Conservation (phyloP, 2,888 invertebrate genomes). For the Listrodromus nycthemerus region DNA sequence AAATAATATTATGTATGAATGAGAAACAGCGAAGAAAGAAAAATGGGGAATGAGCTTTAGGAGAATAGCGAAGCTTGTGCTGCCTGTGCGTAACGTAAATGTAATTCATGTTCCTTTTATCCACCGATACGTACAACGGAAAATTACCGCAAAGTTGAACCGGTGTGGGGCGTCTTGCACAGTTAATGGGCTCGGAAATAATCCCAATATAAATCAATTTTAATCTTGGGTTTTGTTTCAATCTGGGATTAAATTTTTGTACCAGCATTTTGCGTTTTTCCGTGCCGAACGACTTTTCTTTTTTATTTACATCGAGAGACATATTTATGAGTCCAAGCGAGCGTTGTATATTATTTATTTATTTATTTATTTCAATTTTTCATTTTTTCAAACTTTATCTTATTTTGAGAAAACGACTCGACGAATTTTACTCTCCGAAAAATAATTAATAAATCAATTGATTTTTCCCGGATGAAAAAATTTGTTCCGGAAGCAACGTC, state of each 20-base stretch:
- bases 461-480: not conserved
- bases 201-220: slow-evolving; percentile 2
- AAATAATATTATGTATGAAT: slow-evolving; percentile 17
- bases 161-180: not conserved
- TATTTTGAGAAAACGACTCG: not conserved
- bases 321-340: not conserved
- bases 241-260: not conserved
- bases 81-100: slow-evolving; percentile 4
- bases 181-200: slow-evolving; percentile 21
- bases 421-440: not conserved
- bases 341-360: not conserved
- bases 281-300: not conserved
- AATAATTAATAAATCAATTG: no score
- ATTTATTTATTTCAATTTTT: not conserved
- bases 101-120: slow-evolving; percentile 40
- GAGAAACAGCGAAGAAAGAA: not conserved
- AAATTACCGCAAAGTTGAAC: not conserved
- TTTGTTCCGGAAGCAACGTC: no score
- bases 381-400: not conserved
- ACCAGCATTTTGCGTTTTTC: not conserved
- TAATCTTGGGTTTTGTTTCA: not conserved
- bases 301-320: not conserved
- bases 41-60: slow-evolving; percentile 9
- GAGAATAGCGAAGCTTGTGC: not conserved
- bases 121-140: slow-evolving; percentile 8